phyloP scores from a whole-genome alignment of 2,113 vertebrate species.

The Asarcornis scutulata region DNA sequence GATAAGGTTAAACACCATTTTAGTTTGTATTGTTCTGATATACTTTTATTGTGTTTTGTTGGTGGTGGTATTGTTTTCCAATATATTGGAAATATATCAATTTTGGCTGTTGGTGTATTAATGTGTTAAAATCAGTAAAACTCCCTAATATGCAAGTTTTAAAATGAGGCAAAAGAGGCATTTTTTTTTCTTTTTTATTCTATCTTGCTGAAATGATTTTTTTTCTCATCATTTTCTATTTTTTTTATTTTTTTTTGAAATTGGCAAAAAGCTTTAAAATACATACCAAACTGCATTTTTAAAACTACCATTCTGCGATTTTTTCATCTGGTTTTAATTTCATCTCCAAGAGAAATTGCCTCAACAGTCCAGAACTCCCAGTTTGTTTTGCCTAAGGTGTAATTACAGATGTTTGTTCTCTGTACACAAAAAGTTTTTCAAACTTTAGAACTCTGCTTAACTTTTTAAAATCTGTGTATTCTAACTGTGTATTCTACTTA shows the following conservation, averaged over 20 bases:
- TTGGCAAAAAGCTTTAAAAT: neutral
- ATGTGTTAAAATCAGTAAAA: neutral
- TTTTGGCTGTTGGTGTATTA: neutral
- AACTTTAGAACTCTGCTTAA: neutral
- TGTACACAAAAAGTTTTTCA: neutral
- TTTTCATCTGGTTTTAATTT: neutral
- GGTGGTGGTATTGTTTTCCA: rapidly evolving
- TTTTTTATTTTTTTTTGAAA: neutral
- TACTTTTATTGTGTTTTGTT: neutral
- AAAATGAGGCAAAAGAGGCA: neutral
- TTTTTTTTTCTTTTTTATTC: neutral
- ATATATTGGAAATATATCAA: neutral
- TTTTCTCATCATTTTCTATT: neutral
- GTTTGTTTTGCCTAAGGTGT: neutral
- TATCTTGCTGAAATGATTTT: neutral
- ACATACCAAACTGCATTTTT: neutral
- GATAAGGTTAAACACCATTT: neutral
- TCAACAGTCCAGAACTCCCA: neutral
- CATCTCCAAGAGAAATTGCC: neutral
- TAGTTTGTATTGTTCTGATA: neutral
- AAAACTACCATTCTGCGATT: neutral
- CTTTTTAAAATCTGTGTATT: neutral
- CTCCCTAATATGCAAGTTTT: neutral
- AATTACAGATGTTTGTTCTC: neutral
- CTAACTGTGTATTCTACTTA: neutral